Conservation (phyloP, 1,140 invertebrate genomes). For the Catajapyx aquilonaris region DNA sequence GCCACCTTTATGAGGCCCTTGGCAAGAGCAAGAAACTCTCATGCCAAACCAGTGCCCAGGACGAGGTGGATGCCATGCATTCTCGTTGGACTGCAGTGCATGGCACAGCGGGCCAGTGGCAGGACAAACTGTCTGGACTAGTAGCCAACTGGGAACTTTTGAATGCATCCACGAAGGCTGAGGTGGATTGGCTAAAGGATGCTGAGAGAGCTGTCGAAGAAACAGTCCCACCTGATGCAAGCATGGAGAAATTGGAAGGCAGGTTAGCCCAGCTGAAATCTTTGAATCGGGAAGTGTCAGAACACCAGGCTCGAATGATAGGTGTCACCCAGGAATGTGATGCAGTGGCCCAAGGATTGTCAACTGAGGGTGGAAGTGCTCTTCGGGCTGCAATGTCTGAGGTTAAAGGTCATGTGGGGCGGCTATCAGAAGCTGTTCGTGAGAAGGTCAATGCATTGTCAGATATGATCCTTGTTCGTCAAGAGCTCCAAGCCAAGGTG, state of each 20-base stretch:
- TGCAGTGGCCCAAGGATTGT: slow-evolving; percentile 45
- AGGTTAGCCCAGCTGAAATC: too few relatives aligned
- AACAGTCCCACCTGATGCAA: too few relatives aligned
- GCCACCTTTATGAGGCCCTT: slow-evolving; percentile 26
- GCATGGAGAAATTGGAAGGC: too few relatives aligned
- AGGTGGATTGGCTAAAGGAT: too few relatives aligned
- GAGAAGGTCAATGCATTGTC: slow-evolving; percentile 53
- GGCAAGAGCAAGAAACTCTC: slow-evolving; percentile 46
- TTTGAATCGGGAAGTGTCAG: slow-evolving; percentile 57
- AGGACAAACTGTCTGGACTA: too few relatives aligned
- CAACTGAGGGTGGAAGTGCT: slow-evolving; percentile 45
- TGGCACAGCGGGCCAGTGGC: too few relatives aligned
- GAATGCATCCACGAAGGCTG: too few relatives aligned
- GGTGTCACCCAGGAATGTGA: slow-evolving; percentile 55
- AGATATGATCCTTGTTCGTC: slow-evolving; percentile 41
- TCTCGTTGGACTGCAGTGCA: slow-evolving; percentile 53
- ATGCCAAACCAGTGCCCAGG: slow-evolving; percentile 43
- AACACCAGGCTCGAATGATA: slow-evolving; percentile 58
- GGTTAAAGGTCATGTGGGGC: slow-evolving; percentile 44
- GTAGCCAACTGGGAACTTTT: too few relatives aligned
- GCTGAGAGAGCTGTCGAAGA: too few relatives aligned
- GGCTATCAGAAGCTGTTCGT: slow-evolving; percentile 46
- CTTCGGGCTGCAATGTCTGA: slow-evolving; percentile 46
- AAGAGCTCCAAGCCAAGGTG: slow-evolving; percentile 66
- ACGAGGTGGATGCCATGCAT: slow-evolving; percentile 61